Percentiles rank a stretch among this genome's conserved stretches.
Evolutionary conservation across 2,113 vertebrate genomes (phyloP).

Genomic region (Mirounga angustirostris): DNA sequence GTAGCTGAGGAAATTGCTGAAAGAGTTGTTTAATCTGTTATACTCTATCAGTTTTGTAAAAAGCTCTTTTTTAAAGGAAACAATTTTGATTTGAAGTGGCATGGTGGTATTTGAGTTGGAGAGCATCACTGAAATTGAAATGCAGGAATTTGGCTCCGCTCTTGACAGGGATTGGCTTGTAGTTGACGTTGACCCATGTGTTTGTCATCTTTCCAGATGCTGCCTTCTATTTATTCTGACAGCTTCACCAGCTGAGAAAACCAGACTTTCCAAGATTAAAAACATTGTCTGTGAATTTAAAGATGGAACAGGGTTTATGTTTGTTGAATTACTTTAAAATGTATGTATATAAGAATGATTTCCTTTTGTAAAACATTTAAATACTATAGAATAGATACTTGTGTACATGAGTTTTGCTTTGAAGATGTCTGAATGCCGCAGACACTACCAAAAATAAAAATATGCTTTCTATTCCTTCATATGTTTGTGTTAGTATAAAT

Average conservation of each 20-base stretch:
- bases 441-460: background rate
- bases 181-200: slow-evolving; percentile 82
- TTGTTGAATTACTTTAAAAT: slow-evolving; percentile 5
- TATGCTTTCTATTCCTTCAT: background rate
- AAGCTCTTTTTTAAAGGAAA: slow-evolving; percentile 63
- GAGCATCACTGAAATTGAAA: slow-evolving; percentile 74
- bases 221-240: slow-evolving; percentile 80
- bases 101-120: slow-evolving; percentile 66
- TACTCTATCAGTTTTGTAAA: slow-evolving; percentile 62
- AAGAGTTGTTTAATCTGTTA: slow-evolving; percentile 73
- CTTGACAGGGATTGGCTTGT: slow-evolving; percentile 76
- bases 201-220: slow-evolving; percentile 80
- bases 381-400: background rate
- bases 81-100: slow-evolving; percentile 72
- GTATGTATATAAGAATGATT: background rate
- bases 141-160: slow-evolving; percentile 73
- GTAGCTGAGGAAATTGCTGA: slow-evolving; percentile 70
- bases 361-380: slow-evolving; percentile 39
- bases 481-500: slow-evolving; percentile 41
- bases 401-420: slow-evolving; percentile 44
- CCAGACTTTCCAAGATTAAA: slow-evolving; percentile 75
- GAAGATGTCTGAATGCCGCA: background rate
- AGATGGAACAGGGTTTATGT: slow-evolving; percentile 38
- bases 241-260: slow-evolving; percentile 81
- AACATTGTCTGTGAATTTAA: slow-evolving; percentile 19